Evolutionary conservation across 2,797 vertebrate species (phyloP).

Genomic region (Acrossocheilus fasciatus): DNA sequence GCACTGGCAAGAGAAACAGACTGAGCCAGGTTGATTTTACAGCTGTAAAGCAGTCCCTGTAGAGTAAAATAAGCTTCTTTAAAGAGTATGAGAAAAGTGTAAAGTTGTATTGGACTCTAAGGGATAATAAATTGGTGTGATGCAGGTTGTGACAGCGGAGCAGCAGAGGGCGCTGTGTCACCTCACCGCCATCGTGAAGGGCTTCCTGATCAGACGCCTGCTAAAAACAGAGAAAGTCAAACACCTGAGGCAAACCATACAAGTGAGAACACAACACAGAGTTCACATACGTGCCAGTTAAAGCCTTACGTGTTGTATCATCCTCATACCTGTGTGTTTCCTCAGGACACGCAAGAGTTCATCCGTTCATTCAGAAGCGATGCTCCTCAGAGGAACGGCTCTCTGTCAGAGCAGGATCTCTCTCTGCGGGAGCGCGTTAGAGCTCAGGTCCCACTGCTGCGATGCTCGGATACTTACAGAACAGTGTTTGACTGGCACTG

Average conservation of each 20-base stretch:
- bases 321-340: constrained; percentile 11
- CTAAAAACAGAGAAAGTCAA: constrained; percentile 93
- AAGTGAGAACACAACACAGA: constrained; percentile 73
- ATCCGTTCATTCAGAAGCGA: constrained; percentile 89
- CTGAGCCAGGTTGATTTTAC: constrained; percentile 71
- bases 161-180: constrained; percentile 84
- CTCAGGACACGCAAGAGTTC: constrained; percentile 92
- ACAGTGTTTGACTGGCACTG: not conserved
- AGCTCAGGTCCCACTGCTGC: constrained; percentile 82
- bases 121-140: not conserved
- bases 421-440: constrained; percentile 90
- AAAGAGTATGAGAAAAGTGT: not conserved
- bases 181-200: constrained; percentile 86
- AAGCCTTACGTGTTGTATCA: not conserved
- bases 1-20: constrained; percentile 68
- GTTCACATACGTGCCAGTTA: not conserved
- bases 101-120: not conserved
- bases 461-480: not conserved
- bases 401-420: constrained; percentile 88
- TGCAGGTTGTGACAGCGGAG: constrained; percentile 77
- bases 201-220: constrained; percentile 90
- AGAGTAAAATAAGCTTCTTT: not conserved
- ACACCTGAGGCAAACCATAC: constrained; percentile 89
- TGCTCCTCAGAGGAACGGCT: constrained; percentile 79
- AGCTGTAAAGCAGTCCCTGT: not conserved